phyloP scores from a whole-genome alignment of 2,113 vertebrate genomes.

The Prolemur simus region DNA sequence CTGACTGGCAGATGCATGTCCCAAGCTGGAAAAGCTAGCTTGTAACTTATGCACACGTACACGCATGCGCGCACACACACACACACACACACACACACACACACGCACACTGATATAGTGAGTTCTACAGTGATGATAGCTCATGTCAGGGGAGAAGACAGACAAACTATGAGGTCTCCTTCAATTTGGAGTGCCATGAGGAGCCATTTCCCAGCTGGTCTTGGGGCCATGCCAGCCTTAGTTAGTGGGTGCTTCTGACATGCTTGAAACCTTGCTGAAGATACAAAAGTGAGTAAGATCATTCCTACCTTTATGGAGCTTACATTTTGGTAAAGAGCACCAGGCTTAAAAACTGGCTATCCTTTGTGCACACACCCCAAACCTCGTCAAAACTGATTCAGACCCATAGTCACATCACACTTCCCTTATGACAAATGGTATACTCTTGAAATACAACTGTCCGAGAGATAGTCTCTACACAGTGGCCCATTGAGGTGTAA shows the following conservation, averaged over 20 bases:
- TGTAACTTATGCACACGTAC: background rate
- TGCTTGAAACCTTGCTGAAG: background rate
- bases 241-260: background rate
- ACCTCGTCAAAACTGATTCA: background rate
- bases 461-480: background rate
- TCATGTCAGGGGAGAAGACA: too few species aligned
- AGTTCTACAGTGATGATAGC: background rate
- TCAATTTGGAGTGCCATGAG: background rate
- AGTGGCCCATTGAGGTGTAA: background rate
- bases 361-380: background rate
- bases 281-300: background rate
- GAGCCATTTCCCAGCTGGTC: background rate
- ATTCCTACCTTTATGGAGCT: background rate
- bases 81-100: background rate
- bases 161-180: background rate
- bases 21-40: background rate
- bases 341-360: background rate
- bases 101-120: background rate
- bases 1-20: background rate
- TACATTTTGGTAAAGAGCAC: background rate
- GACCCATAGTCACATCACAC: background rate
- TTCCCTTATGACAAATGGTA: too few species aligned
- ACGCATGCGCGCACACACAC: background rate
- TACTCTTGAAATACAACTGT: background rate
- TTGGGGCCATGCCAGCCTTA: background rate